Base-by-base conservation (phyloP, 2,113 vertebrate genomes). In the Pleuronectes platessa region DNA sequence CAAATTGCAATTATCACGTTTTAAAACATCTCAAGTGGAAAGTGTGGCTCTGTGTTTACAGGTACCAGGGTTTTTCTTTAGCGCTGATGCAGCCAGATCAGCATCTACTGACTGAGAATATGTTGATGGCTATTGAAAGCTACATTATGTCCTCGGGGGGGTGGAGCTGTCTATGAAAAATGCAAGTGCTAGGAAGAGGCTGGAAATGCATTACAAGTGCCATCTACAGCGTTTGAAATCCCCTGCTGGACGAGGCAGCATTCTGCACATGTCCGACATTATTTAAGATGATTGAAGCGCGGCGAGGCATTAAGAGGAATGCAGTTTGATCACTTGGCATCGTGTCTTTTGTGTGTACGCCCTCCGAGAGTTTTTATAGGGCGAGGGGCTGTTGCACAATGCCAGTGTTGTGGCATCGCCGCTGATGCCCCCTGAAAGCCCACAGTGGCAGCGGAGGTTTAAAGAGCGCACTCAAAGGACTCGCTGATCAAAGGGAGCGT, bases 401-500 rank as follows among this genome's bases (percentile, higher is more conserved):
- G 72, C 65, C 1, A 49, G 81, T 66, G 86, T 84, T 88, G 87
- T 89, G 89, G 74, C 66, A 61, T 70, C 18, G 74, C 66, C 62
- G 82, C 84, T 74, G 82, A 84, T 84, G 81, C 89, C 85, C 82
- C 74, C 83, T 85, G 89, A 90, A 91, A 90, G 76, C 81, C 81
- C 88, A 86, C 79, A 84, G 83, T 86, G 78, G 84, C 87, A 74
- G 84, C 23, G 56, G 80, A 86, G 85, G 82, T 90, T 88, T 88
- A 90, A 82, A 87, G 75, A 82, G 87, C 31, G n/a, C 72, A 81
- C 90, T 92, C 90, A 91, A 91, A 92, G 87, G 87, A 68, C 83
- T 83, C 1, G 24, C 82, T 87, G 90, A 90, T 91, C 90, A 92
- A 91, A 91, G 88, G 86, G 71, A 86, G 65, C 64, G 83, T 91